A percentile compares a stretch with the other conserved stretches of the same genome.
These are phyloP conservation scores for Limnothrissa miodon DNA, from an alignment of 2,113 vertebrate species.

Conservation along the genomic window DNA sequence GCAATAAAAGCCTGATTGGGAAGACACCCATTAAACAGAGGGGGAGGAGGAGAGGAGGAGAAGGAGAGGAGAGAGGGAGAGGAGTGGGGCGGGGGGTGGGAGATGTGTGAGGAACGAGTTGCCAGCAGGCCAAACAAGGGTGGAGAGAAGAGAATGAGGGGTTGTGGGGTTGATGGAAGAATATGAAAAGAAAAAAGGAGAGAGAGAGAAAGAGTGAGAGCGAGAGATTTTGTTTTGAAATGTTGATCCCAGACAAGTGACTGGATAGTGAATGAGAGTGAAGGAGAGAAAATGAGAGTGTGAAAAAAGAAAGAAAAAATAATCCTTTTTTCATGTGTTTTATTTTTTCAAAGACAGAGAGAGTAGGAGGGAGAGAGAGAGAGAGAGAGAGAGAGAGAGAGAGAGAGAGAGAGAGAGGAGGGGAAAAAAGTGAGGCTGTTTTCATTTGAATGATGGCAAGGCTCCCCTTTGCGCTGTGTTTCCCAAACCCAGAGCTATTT, in stretches of 20 bases:
- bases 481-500: constrained; percentile 75
- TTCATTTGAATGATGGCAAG: constrained; percentile 70
- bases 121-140: not conserved
- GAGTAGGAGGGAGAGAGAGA: not conserved
- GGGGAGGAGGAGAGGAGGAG: constrained; percentile 36
- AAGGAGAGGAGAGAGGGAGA: constrained; percentile 5
- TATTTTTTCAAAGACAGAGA: too few relatives aligned
- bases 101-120: constrained; percentile 4
- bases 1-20: constrained; percentile 76
- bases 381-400: not conserved
- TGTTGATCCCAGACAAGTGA: not conserved
- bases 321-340: not conserved
- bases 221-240: constrained; percentile 1
- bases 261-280: constrained; percentile 13
- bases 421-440: constrained; percentile 54
- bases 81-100: constrained; percentile 10
- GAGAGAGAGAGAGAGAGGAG: not conserved
- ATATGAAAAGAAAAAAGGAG: not conserved
- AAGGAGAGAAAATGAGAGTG: constrained; percentile 20
- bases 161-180: not conserved
- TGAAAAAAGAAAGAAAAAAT: not conserved
- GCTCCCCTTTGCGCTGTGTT: constrained; percentile 61
- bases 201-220: constrained; percentile 20
- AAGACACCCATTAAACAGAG: constrained; percentile 69
- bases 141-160: not conserved